These are phyloP conservation scores for Paradoxurus hermaphroditus DNA, from an alignment of 2,113 vertebrate species.

Conservation along the genomic window DNA sequence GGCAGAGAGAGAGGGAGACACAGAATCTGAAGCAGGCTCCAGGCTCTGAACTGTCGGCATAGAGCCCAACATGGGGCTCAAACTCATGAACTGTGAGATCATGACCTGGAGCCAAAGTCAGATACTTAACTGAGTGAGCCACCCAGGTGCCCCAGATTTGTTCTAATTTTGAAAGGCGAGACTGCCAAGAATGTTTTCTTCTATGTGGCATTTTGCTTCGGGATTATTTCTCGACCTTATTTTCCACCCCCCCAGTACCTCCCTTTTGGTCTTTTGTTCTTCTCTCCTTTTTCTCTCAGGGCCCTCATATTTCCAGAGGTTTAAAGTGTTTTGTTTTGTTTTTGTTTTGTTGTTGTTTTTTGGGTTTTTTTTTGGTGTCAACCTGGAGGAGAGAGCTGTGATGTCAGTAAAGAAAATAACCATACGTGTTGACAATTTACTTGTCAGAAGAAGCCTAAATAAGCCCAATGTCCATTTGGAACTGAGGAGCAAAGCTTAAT, in stretches of 20 bases:
- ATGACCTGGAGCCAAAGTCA: no score
- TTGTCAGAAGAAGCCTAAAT: slow-evolving; percentile 2
- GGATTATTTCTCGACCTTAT: background rate
- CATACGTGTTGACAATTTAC: background rate
- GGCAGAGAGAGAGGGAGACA: no score
- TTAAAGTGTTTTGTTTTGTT: slow-evolving; percentile 44
- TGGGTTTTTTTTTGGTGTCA: slow-evolving; percentile 9
- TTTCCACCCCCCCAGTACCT: background rate
- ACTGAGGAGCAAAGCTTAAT: background rate
- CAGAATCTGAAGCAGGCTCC: no score
- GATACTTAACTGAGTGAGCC: no score
- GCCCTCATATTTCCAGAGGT: background rate
- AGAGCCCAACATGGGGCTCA: no score
- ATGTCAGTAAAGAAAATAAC: background rate
- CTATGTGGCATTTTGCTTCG: background rate
- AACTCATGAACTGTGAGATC: no score
- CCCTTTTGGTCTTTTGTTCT: background rate
- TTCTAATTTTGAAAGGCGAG: slow-evolving; percentile 29
- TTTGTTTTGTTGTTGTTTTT: no score
- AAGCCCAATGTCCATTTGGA: background rate
- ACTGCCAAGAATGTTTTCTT: background rate
- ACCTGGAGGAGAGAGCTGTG: background rate
- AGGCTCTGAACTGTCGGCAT: no score
- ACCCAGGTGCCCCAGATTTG: background rate
- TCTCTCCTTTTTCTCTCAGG: background rate